phyloP scores from a whole-genome alignment of 2,113 vertebrate genomes.

The Gymnarchus niloticus region DNA sequence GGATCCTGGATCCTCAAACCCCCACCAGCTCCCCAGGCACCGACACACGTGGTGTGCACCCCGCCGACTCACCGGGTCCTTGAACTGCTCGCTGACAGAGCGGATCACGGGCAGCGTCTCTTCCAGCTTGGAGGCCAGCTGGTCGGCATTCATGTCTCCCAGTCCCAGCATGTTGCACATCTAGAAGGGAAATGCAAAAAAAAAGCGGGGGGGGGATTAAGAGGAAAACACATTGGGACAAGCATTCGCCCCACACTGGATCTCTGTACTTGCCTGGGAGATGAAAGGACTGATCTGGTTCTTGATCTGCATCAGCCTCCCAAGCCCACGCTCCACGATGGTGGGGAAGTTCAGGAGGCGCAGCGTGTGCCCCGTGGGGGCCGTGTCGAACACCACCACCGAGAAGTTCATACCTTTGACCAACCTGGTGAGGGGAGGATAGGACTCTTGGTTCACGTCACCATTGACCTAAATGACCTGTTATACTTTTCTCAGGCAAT shows the following conservation, averaged over 20 bases:
- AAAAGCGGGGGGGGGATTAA: neutral
- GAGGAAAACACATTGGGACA: neutral
- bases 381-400: conserved; percentile 91
- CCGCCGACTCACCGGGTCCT: conserved; percentile 75
- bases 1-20: neutral
- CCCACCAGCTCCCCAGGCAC: neutral
- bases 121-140: conserved; percentile 87
- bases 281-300: conserved; percentile 97
- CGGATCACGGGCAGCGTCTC: conserved; percentile 89
- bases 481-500: too few relatives aligned
- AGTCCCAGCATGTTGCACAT: conserved; percentile 95
- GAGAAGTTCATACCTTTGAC: conserved; percentile 98
- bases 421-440: conserved; percentile 59
- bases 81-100: conserved; percentile 92
- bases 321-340: conserved; percentile 88
- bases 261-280: conserved; percentile 68
- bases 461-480: neutral
- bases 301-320: conserved; percentile 95
- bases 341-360: conserved; percentile 92
- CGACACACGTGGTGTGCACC: neutral
- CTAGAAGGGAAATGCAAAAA: conserved; percentile 47
- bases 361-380: conserved; percentile 89
- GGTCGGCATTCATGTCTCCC: conserved; percentile 92
- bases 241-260: neutral
- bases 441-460: neutral